phyloP scores from a whole-genome alignment of 2,888 invertebrate species.

The Callyntrura guangdongensis region DNA sequence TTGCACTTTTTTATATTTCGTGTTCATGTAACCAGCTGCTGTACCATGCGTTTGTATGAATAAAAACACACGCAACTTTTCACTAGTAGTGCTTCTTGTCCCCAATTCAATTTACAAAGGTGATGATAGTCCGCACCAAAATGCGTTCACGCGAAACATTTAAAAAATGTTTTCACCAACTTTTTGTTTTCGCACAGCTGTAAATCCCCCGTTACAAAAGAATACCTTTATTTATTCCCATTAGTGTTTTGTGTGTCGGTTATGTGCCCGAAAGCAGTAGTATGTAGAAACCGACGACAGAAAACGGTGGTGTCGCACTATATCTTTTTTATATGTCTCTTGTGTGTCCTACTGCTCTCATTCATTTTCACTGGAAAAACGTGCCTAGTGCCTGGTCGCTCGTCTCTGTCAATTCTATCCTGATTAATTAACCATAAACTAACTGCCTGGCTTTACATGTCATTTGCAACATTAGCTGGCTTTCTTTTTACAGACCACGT shows the following conservation, averaged over 20 bases:
- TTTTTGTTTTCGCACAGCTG: not conserved
- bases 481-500: not conserved
- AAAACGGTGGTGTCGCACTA: slow-evolving; percentile 60
- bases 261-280: slow-evolving; percentile 29
- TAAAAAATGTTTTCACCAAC: not conserved
- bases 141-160: not conserved
- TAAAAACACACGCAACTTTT: too few relatives aligned
- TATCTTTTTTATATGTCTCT: slow-evolving; percentile 52
- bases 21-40: not conserved
- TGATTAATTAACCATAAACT: slow-evolving; percentile 77
- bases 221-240: slow-evolving; percentile 22
- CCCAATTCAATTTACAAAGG: not conserved
- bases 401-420: slow-evolving; percentile 59
- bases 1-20: slow-evolving; percentile 24
- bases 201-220: not conserved
- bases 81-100: too few relatives aligned
- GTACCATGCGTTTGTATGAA: too few relatives aligned
- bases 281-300: slow-evolving; percentile 5
- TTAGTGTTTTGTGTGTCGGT: not conserved
- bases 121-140: not conserved
- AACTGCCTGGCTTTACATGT: slow-evolving; percentile 31
- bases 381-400: slow-evolving; percentile 53
- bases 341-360: slow-evolving; percentile 56
- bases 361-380: slow-evolving; percentile 51
- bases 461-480: not conserved